These are phyloP conservation scores for Bucco capensis DNA, from an alignment of 2,113 vertebrate species.

Conservation along the genomic window DNA sequence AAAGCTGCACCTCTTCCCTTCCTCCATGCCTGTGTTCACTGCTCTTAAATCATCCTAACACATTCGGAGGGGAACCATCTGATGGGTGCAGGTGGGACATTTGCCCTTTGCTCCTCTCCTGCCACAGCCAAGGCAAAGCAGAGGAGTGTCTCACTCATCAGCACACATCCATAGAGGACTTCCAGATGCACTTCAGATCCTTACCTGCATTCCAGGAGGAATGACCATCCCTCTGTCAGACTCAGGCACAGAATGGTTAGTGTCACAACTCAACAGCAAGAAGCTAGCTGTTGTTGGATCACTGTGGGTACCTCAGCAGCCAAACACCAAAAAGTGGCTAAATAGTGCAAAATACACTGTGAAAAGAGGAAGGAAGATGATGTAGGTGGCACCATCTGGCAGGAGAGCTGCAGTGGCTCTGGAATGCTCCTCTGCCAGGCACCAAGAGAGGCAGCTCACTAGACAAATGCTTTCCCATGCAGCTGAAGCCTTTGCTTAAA, in stretches of 20 bases:
- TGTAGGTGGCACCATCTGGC: constrained; percentile 59
- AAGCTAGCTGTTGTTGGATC: constrained; percentile 5
- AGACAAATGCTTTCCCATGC: background rate
- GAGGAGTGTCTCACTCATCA: too few relatives aligned
- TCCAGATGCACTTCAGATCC: background rate
- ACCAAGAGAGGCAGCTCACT: background rate
- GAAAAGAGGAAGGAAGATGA: constrained; percentile 57
- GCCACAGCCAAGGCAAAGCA: background rate
- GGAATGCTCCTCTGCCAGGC: background rate
- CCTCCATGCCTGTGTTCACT: background rate
- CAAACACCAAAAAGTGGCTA: constrained; percentile 62
- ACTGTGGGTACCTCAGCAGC: background rate
- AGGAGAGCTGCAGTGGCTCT: background rate
- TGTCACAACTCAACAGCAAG: background rate
- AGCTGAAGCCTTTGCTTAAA: background rate
- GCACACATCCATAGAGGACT: background rate
- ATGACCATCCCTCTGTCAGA: background rate
- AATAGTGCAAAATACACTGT: constrained; percentile 61
- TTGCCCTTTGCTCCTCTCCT: background rate
- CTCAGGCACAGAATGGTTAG: background rate
- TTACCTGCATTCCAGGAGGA: background rate
- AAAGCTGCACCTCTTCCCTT: background rate
- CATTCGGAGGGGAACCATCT: background rate
- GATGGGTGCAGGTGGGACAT: background rate
- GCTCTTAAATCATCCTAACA: background rate